These are phyloP conservation scores for Cassiopea xamachana DNA, from an alignment of 30 jellyfish, hydroid and myxozoan species.

Conservation along the genomic window DNA sequence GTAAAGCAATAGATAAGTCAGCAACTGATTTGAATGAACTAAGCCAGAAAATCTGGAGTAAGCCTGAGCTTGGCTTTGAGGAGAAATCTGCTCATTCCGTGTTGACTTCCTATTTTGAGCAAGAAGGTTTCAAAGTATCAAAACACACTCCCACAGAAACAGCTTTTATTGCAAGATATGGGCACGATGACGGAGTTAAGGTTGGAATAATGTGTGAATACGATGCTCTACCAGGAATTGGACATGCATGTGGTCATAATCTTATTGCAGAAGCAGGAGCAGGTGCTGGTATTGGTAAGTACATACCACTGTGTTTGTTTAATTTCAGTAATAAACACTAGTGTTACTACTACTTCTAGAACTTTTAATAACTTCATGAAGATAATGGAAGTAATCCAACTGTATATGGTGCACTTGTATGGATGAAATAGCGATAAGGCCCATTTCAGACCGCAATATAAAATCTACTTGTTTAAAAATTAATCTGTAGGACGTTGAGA, in stretches of 20 bases:
- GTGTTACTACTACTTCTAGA: no score
- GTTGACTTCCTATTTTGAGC: slow-evolving; percentile 60
- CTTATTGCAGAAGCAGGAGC: slow-evolving; percentile 88
- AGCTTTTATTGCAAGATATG: slow-evolving; percentile 76
- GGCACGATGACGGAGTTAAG: slow-evolving; percentile 65
- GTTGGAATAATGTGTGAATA: slow-evolving; percentile 84
- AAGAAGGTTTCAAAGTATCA: slow-evolving; percentile 71
- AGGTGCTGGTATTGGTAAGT: slow-evolving; percentile 75
- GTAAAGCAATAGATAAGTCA: slow-evolving; percentile 51
- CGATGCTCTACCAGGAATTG: slow-evolving; percentile 90
- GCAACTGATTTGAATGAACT: slow-evolving; percentile 54
- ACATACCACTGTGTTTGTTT: neutral
- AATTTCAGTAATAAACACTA: no score
- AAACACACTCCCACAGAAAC: slow-evolving; percentile 74
- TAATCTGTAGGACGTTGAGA: no score
- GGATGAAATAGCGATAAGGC: no score
- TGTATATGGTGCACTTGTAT: no score
- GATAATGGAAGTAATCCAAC: no score
- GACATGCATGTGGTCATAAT: slow-evolving; percentile 92
- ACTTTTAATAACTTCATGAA: no score
- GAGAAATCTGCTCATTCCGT: slow-evolving; percentile 75
- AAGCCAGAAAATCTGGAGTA: slow-evolving; percentile 67
- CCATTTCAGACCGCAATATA: no score
- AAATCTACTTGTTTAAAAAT: no score
- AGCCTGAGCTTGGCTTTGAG: slow-evolving; percentile 73